phyloP scores from a whole-genome alignment of 2,888 invertebrate genomes.

The Xylophagus ater region DNA sequence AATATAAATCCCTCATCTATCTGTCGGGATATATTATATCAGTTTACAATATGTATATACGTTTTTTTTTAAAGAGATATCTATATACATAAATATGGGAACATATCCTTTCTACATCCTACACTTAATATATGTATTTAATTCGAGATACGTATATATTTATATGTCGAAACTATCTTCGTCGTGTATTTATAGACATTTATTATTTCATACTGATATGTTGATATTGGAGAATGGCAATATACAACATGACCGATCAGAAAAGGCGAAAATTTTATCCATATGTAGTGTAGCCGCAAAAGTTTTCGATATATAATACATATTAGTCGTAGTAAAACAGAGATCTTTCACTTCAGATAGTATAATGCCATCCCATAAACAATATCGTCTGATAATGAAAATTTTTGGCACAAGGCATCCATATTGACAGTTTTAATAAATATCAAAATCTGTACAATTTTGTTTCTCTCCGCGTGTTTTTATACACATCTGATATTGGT shows the following conservation, averaged over 20 bases:
- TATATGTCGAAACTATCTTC: background rate
- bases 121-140: too few relatives aligned
- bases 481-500: background rate
- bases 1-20: conserved; percentile 25
- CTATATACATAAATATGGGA: conserved; percentile 3
- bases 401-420: conserved; percentile 14
- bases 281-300: conserved; percentile 4
- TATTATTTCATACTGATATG: conserved; percentile 16
- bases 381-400: conserved; percentile 18
- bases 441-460: too few relatives aligned
- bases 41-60: conserved; percentile 10
- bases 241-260: conserved; percentile 7
- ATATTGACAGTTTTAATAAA: conserved; percentile 18
- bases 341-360: conserved; percentile 18
- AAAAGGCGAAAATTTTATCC: conserved; percentile 2
- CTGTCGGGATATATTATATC: conserved; percentile 23
- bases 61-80: too few relatives aligned
- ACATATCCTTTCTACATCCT: background rate
- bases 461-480: conserved; percentile 1
- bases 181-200: conserved; percentile 11
- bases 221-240: conserved; percentile 10
- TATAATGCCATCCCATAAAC: conserved; percentile 18
- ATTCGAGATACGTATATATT: background rate
- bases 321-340: conserved; percentile 8
- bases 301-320: conserved; percentile 1